Evolutionary conservation across 2,797 vertebrate genomes (phyloP).

Genomic region (Chaenodraco wilsoni): DNA sequence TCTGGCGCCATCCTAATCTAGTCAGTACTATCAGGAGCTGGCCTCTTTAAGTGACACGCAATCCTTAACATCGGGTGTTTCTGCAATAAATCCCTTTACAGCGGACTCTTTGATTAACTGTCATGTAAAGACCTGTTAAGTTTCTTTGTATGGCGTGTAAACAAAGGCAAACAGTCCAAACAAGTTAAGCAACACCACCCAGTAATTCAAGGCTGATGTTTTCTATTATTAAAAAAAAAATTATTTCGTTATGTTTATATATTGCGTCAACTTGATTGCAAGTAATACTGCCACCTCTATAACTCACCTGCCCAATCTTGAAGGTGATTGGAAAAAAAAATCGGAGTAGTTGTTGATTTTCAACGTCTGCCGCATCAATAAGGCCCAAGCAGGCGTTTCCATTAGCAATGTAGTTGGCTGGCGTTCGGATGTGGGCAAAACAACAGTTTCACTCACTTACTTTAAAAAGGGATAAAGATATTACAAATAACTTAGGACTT

Average conservation of each 20-base stretch:
- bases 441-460: too few relatives aligned
- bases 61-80: not conserved
- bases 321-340: too few relatives aligned
- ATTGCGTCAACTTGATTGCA: not conserved
- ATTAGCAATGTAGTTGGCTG: too few relatives aligned
- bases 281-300: too few relatives aligned
- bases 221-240: not conserved
- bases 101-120: not conserved
- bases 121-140: conserved; percentile 4
- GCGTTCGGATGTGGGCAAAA: too few relatives aligned
- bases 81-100: conserved; percentile 10
- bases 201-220: not conserved
- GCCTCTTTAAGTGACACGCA: not conserved
- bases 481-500: too few relatives aligned
- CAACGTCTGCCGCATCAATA: too few relatives aligned
- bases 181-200: not conserved
- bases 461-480: too few relatives aligned
- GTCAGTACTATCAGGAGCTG: not conserved
- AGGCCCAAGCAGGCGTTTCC: too few relatives aligned
- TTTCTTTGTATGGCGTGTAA: not conserved
- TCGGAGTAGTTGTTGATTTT: too few relatives aligned
- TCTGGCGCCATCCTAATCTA: conserved; percentile 7
- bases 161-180: not conserved
- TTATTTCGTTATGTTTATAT: not conserved
- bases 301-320: too few relatives aligned